These are phyloP conservation scores for Poeciliopsis infans DNA, from an alignment of 2,797 vertebrate species.

Conservation along the genomic window DNA sequence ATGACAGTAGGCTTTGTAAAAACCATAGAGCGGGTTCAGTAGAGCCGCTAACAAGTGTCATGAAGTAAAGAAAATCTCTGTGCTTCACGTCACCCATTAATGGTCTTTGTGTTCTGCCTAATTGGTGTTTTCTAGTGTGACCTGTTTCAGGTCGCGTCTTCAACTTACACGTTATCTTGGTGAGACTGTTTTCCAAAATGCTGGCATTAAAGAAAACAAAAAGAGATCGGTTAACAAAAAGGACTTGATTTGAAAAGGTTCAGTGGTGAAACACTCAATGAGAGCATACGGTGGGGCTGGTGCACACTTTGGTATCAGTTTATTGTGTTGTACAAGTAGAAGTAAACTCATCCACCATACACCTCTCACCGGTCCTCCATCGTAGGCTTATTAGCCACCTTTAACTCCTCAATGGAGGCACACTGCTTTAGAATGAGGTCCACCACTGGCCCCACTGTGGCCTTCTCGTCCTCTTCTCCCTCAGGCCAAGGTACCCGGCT, in stretches of 20 bases:
- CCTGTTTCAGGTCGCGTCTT: background rate
- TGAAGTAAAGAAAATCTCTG: background rate
- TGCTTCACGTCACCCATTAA: background rate
- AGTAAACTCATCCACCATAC: slow-evolving; percentile 41
- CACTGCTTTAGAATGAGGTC: slow-evolving; percentile 84
- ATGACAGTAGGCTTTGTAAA: too few relatives aligned
- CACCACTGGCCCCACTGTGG: slow-evolving; percentile 35
- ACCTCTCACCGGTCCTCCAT: slow-evolving; percentile 85
- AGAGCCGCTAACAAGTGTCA: background rate
- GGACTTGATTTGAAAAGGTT: background rate
- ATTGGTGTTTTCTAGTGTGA: background rate
- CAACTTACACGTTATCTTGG: slow-evolving; percentile 64
- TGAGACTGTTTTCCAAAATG: slow-evolving; percentile 50
- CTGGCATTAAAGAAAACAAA: slow-evolving; percentile 50
- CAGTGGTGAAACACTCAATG: background rate
- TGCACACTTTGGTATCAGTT: background rate
- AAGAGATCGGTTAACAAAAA: slow-evolving; percentile 10
- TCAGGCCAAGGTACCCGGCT: slow-evolving; percentile 75
- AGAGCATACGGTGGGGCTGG: slow-evolving; percentile 44
- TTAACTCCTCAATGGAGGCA: slow-evolving; percentile 87
- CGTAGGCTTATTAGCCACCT: slow-evolving; percentile 83
- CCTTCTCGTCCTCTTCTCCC: slow-evolving; percentile 38
- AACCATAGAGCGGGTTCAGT: too few relatives aligned
- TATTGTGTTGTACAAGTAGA: slow-evolving; percentile 7
- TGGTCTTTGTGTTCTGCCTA: background rate